These are phyloP conservation scores for Sebastes itinus DNA, from an alignment of 2,797 vertebrate species.

Conservation along the genomic window DNA sequence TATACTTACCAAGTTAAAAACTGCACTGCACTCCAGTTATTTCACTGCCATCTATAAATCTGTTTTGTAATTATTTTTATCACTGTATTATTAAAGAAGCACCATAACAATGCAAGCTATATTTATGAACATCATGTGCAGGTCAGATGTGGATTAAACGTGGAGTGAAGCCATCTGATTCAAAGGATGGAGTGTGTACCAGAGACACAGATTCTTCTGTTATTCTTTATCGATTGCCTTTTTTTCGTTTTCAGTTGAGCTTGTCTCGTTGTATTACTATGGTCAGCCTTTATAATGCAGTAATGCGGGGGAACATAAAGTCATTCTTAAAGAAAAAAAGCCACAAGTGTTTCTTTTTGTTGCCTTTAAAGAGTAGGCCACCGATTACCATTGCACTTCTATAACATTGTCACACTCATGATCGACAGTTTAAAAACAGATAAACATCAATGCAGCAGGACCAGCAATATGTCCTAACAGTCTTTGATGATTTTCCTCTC, in stretches of 20 bases:
- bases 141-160: conserved; percentile 32
- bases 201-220: conserved; percentile 27
- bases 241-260: conserved; percentile 42
- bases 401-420: neutral
- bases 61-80: conserved; percentile 26
- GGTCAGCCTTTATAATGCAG: conserved; percentile 64
- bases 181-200: neutral
- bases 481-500: neutral
- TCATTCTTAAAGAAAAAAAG: conserved; percentile 55
- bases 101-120: conserved; percentile 56
- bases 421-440: neutral
- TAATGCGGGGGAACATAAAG: conserved; percentile 58
- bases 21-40: conserved; percentile 13
- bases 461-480: neutral
- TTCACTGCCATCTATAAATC: conserved; percentile 37
- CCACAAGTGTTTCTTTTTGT: neutral
- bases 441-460: neutral
- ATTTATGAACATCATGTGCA: conserved; percentile 37
- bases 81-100: conserved; percentile 35
- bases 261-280: conserved; percentile 53
- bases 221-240: conserved; percentile 15
- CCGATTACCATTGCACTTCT: neutral
- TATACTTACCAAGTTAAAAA: neutral
- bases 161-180: conserved; percentile 6
- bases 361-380: neutral